A percentile compares a stretch with the other conserved stretches of the same genome.
phyloP scores from a whole-genome alignment of 2,113 vertebrate genomes.

The Mugil cephalus region DNA sequence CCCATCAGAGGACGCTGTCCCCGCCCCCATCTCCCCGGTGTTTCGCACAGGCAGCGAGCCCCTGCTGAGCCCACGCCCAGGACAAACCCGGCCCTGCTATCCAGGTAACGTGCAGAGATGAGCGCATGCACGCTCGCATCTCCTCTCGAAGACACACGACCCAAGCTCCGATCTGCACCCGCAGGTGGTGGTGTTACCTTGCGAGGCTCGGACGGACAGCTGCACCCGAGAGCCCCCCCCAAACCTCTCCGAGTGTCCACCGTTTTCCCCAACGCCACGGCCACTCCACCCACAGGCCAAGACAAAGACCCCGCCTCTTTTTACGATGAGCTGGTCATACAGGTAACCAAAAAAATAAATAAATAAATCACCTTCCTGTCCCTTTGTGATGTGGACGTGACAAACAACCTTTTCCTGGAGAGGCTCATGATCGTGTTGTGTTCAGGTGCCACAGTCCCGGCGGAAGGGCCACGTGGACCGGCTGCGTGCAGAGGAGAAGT shows the following conservation, averaged over 20 bases:
- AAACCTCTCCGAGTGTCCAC: conserved; percentile 86
- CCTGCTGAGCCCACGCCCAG: conserved; percentile 78
- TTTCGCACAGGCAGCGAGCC: conserved; percentile 89
- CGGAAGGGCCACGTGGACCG: conserved; percentile 82
- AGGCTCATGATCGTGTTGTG: conserved; percentile 4
- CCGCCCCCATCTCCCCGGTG: conserved; percentile 79
- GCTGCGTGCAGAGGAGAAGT: conserved; percentile 84
- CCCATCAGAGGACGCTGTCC: conserved; percentile 37
- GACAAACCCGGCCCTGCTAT: conserved; percentile 45
- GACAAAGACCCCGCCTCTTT: conserved; percentile 70
- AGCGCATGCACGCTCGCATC: background rate
- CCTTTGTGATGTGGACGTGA: background rate
- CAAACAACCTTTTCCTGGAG: background rate
- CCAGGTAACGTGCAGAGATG: conserved; percentile 35
- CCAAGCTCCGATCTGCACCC: background rate
- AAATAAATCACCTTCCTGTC: background rate
- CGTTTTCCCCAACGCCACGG: conserved; percentile 69
- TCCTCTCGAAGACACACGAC: background rate
- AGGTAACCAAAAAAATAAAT: conserved; percentile 55
- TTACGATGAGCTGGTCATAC: conserved; percentile 87
- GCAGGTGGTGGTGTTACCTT: conserved; percentile 73
- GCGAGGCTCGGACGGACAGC: conserved; percentile 89
- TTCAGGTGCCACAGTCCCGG: conserved; percentile 64
- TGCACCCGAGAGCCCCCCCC: conserved; percentile 87
- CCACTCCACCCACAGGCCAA: conserved; percentile 32